phyloP scores from a whole-genome alignment of 2,113 vertebrate species.

The Neofelis nebulosa region DNA sequence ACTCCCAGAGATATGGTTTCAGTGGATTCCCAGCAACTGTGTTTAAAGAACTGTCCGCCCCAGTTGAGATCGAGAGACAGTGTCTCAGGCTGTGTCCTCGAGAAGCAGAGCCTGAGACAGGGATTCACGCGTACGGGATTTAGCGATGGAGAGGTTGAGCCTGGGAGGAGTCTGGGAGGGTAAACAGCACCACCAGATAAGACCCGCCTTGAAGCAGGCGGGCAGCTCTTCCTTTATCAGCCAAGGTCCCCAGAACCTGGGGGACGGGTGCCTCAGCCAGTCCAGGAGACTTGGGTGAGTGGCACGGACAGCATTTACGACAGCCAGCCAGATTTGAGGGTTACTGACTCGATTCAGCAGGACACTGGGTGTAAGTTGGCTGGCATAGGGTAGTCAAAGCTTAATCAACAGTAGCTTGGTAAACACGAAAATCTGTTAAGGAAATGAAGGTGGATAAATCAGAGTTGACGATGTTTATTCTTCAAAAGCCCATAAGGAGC shows the following conservation, averaged over 20 bases:
- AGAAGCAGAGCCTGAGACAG: background rate
- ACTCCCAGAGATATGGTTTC: background rate
- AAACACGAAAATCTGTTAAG: background rate
- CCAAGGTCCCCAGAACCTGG: background rate
- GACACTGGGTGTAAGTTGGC: background rate
- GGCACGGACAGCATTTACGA: background rate
- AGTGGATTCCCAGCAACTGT: background rate
- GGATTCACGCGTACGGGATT: accelerated
- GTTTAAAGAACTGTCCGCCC: background rate
- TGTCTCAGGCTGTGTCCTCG: background rate
- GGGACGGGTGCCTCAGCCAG: background rate
- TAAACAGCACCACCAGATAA: background rate
- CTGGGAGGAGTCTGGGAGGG: background rate
- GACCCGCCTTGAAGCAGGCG: accelerated
- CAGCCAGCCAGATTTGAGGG: background rate
- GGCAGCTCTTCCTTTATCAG: accelerated
- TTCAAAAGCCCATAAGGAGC: background rate
- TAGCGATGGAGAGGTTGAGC: background rate
- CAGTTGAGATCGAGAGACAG: background rate
- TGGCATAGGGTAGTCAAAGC: accelerated
- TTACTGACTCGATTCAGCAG: background rate
- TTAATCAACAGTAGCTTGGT: background rate
- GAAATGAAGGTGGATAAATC: too few relatives aligned
- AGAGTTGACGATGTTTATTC: background rate
- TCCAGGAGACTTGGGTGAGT: background rate